Percentiles rank a stretch among this genome's conserved stretches.
These are phyloP conservation scores for Malurus alboscapulatus DNA, from an alignment of 2,113 vertebrate genomes.

Conservation along the genomic window DNA sequence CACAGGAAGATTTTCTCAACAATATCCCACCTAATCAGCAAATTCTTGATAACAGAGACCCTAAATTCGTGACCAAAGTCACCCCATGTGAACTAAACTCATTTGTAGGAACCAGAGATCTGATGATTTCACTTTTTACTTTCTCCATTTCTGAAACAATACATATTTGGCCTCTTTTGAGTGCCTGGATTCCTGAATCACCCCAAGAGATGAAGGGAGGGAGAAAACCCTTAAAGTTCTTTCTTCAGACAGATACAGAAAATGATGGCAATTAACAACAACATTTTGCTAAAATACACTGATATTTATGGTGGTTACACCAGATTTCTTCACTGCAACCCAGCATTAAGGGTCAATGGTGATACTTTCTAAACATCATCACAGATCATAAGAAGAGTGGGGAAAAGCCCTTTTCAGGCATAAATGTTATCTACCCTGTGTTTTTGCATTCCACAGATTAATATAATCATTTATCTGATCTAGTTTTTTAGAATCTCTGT, in stretches of 20 bases:
- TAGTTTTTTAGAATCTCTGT: not conserved
- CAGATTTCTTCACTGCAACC: not conserved
- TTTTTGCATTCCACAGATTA: not conserved
- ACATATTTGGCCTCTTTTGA: accelerated
- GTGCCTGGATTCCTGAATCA: not conserved
- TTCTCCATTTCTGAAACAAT: not conserved
- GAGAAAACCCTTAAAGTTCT: not conserved
- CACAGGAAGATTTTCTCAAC: not conserved
- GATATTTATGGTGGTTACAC: not conserved
- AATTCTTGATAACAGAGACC: not conserved
- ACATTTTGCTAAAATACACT: not conserved
- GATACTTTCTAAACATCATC: not conserved
- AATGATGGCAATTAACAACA: not conserved
- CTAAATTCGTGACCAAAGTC: not conserved
- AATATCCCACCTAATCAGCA: not conserved
- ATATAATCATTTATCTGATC: not conserved
- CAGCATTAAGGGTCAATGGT: not conserved
- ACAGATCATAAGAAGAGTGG: not conserved
- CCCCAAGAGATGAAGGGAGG: not conserved
- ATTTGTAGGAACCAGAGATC: not conserved
- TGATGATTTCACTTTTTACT: not conserved
- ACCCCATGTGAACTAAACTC: not conserved
- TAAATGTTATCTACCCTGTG: not conserved
- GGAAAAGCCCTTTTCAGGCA: not conserved
- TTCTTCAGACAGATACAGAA: not conserved